Evolutionary conservation across 2,113 vertebrate species (phyloP), one percentile per base, ranked within the genome.

Genomic region (Hydrolagus affinis): DNA sequence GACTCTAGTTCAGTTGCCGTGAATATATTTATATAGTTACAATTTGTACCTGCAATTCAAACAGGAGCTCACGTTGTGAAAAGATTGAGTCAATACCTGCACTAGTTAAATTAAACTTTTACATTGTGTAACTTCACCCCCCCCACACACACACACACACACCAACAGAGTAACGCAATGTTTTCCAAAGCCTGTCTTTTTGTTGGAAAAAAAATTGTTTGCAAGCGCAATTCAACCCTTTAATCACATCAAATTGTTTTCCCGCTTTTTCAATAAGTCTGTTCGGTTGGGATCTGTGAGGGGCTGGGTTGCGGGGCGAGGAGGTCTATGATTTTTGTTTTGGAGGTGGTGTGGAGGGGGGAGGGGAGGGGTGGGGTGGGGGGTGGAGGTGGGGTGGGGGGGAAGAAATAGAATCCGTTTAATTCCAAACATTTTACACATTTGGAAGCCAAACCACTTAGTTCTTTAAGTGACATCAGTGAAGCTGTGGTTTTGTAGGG

Each of bases 381-480:
- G n/a, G n/a, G n/a, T n/a, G n/a, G n/a, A n/a, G n/a, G n/a, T n/a
- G n/a, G n/a, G n/a, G n/a, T n/a, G n/a, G 44, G 44, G 44, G 44
- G 44, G 44, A 6, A 6, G 6, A 44, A 44, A 44, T 44, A 44
- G 44, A 44, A 3, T 44, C 44, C 6, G 15, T 25, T 32, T 8
- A 66, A 66, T 83, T 83, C 78, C 32, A 83, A 83, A 83, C 66
- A 83, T 83, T 30, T 44, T 66, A 66, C 62, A 83, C 62, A 66
- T 83, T 32, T 66, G 62, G 62, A 83, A 17, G 78, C 60, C 78
- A 83, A 83, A 83, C 78, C 78, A 83, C 78, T 83, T 60, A 80
- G 76, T 80, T 80, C 76, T 59, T 80, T 83, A 83, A 68, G 62
- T 83, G 78, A 83, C 78, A 83, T 83, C 78, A 83, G 78, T 64